Conservation (phyloP, 1,140 invertebrate species). For the Mya arenaria region DNA sequence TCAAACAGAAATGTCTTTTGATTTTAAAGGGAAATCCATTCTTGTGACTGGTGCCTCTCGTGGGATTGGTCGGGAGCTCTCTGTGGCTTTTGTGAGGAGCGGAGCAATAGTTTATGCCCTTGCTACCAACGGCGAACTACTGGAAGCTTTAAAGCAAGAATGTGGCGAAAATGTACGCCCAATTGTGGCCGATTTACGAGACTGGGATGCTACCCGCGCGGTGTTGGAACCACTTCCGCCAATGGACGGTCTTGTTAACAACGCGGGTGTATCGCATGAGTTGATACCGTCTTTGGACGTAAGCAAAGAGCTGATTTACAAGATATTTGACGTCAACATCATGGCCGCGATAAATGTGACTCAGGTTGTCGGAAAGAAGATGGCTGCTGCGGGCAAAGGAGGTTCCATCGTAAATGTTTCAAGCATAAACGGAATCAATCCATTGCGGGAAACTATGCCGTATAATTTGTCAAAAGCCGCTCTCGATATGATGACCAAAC, state of each 20-base stretch:
- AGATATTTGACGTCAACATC: slow-evolving; percentile 90
- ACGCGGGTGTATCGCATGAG: slow-evolving; percentile 86
- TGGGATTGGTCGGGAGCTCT: slow-evolving; percentile 7
- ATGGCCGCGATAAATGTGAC: slow-evolving; percentile 92
- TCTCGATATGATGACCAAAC: slow-evolving; percentile 84
- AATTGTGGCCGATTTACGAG: slow-evolving; percentile 85
- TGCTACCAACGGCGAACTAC: not conserved
- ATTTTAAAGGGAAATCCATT: not conserved
- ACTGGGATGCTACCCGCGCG: slow-evolving; percentile 89
- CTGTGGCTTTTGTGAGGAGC: not conserved
- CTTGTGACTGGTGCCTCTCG: slow-evolving; percentile 14
- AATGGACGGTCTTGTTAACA: slow-evolving; percentile 91
- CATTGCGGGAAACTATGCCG: slow-evolving; percentile 88
- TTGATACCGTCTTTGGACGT: slow-evolving; percentile 85
- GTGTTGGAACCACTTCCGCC: slow-evolving; percentile 83
- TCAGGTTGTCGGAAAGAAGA: slow-evolving; percentile 85
- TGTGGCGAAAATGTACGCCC: slow-evolving; percentile 84
- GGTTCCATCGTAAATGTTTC: slow-evolving; percentile 96
- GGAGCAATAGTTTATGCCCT: not conserved
- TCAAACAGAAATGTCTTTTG: no score
- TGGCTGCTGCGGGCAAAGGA: slow-evolving; percentile 85
- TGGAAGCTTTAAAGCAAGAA: not conserved
- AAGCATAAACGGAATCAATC: slow-evolving; percentile 86
- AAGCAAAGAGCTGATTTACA: slow-evolving; percentile 87
- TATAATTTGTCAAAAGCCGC: slow-evolving; percentile 87